Percentiles rank a stretch among this genome's conserved stretches.
phyloP scores from a whole-genome alignment of 2,888 invertebrate species.

The Dasypogon diadema region DNA sequence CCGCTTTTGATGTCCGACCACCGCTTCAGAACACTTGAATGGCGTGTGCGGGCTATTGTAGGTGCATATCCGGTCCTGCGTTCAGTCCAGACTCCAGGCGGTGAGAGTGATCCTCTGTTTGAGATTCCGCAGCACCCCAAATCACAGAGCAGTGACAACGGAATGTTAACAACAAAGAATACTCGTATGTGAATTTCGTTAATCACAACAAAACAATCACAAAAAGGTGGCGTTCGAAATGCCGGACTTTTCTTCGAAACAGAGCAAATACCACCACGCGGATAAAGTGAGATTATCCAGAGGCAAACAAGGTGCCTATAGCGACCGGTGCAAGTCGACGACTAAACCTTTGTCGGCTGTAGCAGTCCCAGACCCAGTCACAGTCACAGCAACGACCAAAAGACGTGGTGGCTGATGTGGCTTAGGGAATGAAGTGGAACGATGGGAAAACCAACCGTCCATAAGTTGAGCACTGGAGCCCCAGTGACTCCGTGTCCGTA shows the following conservation, averaged over 20 bases:
- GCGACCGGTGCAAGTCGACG: conserved; percentile 54
- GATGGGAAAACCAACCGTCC: conserved; percentile 8
- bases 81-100: not conserved
- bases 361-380: not conserved
- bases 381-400: not conserved
- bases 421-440: conserved; percentile 19
- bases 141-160: too few species aligned
- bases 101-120: not conserved
- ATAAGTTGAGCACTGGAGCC: not conserved
- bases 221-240: not conserved
- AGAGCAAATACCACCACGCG: not conserved
- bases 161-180: too few species aligned
- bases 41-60: conserved; percentile 34
- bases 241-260: not conserved
- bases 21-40: conserved; percentile 10
- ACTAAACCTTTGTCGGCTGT: conserved; percentile 22
- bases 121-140: too few species aligned
- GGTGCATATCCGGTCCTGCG: conserved; percentile 18
- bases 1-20: conserved; percentile 33
- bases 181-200: not conserved
- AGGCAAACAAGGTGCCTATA: conserved; percentile 10
- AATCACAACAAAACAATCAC: not conserved
- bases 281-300: not conserved
- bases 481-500: not conserved
- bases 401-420: conserved; percentile 36